phyloP scores from a whole-genome alignment of 2,888 invertebrate genomes.

The Rhaphigaster nebulosa region DNA sequence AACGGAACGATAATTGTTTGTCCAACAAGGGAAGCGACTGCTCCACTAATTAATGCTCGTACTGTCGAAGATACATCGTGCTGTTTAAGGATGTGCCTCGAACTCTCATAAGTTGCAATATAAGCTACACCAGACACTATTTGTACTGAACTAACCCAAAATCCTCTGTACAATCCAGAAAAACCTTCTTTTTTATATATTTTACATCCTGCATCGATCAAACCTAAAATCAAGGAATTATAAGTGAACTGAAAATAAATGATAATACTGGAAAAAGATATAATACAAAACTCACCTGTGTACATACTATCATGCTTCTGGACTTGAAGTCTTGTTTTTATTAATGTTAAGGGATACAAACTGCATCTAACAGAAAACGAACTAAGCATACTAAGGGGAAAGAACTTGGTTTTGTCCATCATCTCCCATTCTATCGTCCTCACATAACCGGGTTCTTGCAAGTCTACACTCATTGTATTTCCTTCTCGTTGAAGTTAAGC shows the following conservation, averaged over 20 bases:
- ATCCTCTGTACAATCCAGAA: slow-evolving; percentile 91
- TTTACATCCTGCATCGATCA: slow-evolving; percentile 90
- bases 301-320: slow-evolving; percentile 88
- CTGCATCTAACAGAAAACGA: slow-evolving; percentile 80
- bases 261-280: neutral
- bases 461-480: slow-evolving; percentile 51
- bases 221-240: slow-evolving; percentile 70
- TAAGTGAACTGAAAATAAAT: neutral
- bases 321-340: slow-evolving; percentile 94
- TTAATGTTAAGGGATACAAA: slow-evolving; percentile 92
- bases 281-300: slow-evolving; percentile 72
- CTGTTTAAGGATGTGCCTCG: slow-evolving; percentile 83
- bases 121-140: slow-evolving; percentile 90
- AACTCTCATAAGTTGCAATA: slow-evolving; percentile 94
- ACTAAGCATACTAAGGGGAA: slow-evolving; percentile 91
- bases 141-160: slow-evolving; percentile 94
- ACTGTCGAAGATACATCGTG: slow-evolving; percentile 75
- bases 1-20: slow-evolving; percentile 97
- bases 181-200: slow-evolving; percentile 88
- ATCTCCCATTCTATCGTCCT: slow-evolving; percentile 96
- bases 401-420: slow-evolving; percentile 97
- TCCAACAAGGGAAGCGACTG: slow-evolving; percentile 90
- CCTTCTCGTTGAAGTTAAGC: slow-evolving; percentile 34
- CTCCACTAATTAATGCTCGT: slow-evolving; percentile 89
- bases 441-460: slow-evolving; percentile 72